phyloP scores from a whole-genome alignment of 2,113 vertebrate genomes.

The Aegypius monachus region DNA sequence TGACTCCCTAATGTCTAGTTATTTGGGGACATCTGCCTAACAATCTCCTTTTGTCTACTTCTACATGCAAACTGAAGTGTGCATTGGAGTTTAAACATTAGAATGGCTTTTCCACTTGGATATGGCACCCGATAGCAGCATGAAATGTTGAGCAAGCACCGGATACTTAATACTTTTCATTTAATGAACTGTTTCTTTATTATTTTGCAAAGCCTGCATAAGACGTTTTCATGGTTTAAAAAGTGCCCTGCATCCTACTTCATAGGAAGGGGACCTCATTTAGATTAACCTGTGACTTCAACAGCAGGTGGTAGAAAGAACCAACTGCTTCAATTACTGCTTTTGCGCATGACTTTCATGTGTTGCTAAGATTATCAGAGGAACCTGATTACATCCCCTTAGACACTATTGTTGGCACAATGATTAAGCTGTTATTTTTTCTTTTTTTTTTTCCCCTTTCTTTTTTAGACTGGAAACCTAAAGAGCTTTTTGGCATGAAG shows the following conservation, averaged over 20 bases:
- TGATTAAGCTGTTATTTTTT: slow-evolving; percentile 80
- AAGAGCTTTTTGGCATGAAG: slow-evolving; percentile 77
- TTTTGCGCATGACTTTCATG: slow-evolving; percentile 80
- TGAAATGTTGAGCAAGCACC: slow-evolving; percentile 58
- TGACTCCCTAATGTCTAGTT: slow-evolving; percentile 56
- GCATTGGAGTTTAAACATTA: slow-evolving; percentile 47
- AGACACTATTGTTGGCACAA: slow-evolving; percentile 79
- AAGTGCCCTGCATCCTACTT: slow-evolving; percentile 73
- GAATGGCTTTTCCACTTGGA: slow-evolving; percentile 54
- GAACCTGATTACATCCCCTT: slow-evolving; percentile 81
- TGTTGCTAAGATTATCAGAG: slow-evolving; percentile 81
- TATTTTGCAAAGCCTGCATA: slow-evolving; percentile 72
- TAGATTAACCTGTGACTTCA: slow-evolving; percentile 83
- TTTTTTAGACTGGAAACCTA: slow-evolving; percentile 68
- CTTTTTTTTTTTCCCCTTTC: background rate
- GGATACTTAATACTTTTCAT: slow-evolving; percentile 65
- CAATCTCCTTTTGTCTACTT: slow-evolving; percentile 53
- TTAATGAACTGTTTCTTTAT: slow-evolving; percentile 80
- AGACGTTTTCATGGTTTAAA: slow-evolving; percentile 77
- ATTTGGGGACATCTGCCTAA: slow-evolving; percentile 60
- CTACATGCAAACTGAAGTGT: slow-evolving; percentile 45
- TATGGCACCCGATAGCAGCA: slow-evolving; percentile 7
- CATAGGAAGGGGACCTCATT: slow-evolving; percentile 75
- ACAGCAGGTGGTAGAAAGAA: slow-evolving; percentile 83
- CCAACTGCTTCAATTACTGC: slow-evolving; percentile 80